Percentiles rank a stretch among this genome's conserved stretches.
Evolutionary conservation across 2,797 vertebrate genomes (phyloP).

Genomic region (Orestias chungarensis): DNA sequence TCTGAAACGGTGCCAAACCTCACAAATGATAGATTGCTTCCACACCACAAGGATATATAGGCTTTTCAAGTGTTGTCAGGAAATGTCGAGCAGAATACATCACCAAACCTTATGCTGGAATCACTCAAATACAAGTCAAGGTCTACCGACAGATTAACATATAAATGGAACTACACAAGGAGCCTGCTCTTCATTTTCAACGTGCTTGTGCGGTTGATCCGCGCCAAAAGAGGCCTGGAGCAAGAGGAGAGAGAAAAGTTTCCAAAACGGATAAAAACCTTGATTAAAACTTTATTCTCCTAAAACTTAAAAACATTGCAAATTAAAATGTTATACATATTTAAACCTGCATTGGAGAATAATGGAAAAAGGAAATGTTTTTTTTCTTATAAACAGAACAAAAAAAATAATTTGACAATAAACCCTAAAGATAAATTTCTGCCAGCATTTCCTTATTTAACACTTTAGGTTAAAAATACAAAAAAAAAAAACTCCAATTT

Average conservation of each 20-base stretch:
- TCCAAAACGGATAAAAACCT: constrained; percentile 14
- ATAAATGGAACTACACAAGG: constrained; percentile 72
- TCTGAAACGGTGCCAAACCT: constrained; percentile 42
- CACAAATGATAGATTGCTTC: constrained; percentile 57
- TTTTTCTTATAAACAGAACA: not conserved
- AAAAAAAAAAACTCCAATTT: constrained; percentile 42
- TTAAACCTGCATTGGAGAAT: not conserved
- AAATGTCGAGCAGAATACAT: constrained; percentile 60
- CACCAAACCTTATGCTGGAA: constrained; percentile 54
- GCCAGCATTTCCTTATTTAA: not conserved
- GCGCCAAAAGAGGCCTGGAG: constrained; percentile 32
- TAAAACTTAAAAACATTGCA: constrained; percentile 11
- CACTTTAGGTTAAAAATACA: not conserved
- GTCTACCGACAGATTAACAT: constrained; percentile 72
- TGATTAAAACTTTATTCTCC: not conserved
- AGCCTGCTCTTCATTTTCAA: constrained; percentile 55
- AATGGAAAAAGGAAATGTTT: not conserved
- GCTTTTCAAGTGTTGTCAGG: constrained; percentile 43
- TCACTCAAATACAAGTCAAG: constrained; percentile 62
- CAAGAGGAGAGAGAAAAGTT: constrained; percentile 23
- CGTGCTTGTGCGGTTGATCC: constrained; percentile 41
- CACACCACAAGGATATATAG: constrained; percentile 49
- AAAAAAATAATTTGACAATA: constrained; percentile 20
- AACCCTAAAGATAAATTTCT: constrained; percentile 6
- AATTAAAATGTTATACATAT: constrained; percentile 8